These are phyloP conservation scores for Pachycephus smyrnensis DNA, from an alignment of 2,888 invertebrate species.

Conservation along the genomic window DNA sequence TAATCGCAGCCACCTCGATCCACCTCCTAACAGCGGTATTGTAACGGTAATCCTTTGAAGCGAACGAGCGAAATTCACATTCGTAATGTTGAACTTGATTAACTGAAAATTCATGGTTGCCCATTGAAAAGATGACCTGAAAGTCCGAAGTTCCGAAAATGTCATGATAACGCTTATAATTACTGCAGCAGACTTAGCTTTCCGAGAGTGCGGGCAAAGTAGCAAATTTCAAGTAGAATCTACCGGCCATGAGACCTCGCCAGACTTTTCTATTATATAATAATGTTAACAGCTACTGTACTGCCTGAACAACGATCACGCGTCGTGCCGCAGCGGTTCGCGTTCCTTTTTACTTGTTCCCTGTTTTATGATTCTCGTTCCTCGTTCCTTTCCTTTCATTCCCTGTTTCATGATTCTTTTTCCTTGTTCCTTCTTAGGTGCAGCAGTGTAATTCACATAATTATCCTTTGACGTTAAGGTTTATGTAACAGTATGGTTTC, in stretches of 20 bases:
- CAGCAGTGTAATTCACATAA: not conserved
- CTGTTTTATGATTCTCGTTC: not conserved
- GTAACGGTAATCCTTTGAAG: not conserved
- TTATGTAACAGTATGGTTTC: slow-evolving; percentile 46
- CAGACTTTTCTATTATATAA: not conserved
- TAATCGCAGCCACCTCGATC: not conserved
- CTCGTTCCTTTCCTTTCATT: not conserved
- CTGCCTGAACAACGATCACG: not conserved
- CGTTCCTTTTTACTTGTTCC: not conserved
- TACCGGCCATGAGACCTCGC: not conserved
- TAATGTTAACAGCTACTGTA: not conserved
- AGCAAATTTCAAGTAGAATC: not conserved
- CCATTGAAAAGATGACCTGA: too few species aligned
- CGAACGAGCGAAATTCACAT: not conserved
- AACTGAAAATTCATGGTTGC: not conserved
- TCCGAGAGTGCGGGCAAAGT: too few species aligned
- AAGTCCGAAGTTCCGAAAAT: not conserved
- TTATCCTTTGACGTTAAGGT: slow-evolving; percentile 12
- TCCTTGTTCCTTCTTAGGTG: not conserved
- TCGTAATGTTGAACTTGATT: not conserved
- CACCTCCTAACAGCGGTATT: not conserved
- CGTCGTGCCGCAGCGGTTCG: not conserved
- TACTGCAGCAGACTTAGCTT: not conserved
- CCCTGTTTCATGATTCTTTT: slow-evolving; percentile 21
- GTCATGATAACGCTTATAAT: not conserved